Conservation (phyloP, 2,888 invertebrate genomes). For the Selenia dentaria region DNA sequence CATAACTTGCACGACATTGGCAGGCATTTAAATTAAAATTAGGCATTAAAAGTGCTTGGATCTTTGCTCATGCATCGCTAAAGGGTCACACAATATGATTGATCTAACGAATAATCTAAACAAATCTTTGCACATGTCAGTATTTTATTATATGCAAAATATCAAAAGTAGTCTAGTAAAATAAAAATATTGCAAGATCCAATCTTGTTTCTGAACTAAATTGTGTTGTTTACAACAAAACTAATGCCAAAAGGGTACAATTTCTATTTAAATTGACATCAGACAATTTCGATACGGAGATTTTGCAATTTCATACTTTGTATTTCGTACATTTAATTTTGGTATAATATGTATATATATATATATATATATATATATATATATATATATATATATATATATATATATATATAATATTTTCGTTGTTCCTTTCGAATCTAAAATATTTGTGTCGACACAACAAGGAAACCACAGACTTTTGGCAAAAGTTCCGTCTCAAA, state of each 20-base stretch:
- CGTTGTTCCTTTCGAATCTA: no score
- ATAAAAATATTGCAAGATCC: slow-evolving; percentile 28
- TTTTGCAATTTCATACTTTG: no score
- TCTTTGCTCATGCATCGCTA: slow-evolving; percentile 60
- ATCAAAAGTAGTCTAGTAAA: slow-evolving; percentile 12
- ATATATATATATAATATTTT: no score
- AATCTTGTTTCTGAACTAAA: no score
- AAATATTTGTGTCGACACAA: no score
- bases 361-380: no score
- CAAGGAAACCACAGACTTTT: no score
- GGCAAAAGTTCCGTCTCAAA: no score
- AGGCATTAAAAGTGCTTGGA: slow-evolving; percentile 44
- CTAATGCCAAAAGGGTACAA: slow-evolving; percentile 12
- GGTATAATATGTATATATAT: no score
- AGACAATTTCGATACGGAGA: not conserved
- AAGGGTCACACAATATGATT: slow-evolving; percentile 52
- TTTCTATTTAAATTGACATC: not conserved
- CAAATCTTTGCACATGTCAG: slow-evolving; percentile 36
- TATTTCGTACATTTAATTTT: no score
- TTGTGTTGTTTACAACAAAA: no score
- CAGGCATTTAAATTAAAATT: slow-evolving; percentile 35
- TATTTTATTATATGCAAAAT: slow-evolving; percentile 17
- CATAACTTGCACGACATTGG: slow-evolving; percentile 15
- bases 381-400: no score
- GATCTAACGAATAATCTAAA: not conserved